These are phyloP conservation scores for Tenualosa thibaudeaui DNA, from an alignment of 2,797 vertebrate genomes.

Conservation along the genomic window DNA sequence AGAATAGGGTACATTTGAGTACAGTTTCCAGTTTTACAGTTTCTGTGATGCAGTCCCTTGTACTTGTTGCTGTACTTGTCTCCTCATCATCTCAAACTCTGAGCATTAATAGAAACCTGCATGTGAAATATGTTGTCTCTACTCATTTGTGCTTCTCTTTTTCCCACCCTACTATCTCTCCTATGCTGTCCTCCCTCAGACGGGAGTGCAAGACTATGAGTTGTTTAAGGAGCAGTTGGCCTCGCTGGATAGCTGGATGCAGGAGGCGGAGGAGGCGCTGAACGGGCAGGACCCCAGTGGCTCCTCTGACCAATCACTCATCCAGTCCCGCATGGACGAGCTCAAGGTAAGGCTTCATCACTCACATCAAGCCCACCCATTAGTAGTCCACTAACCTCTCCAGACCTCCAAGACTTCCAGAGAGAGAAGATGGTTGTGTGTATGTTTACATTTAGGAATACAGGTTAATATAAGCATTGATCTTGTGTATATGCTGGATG, in stretches of 20 bases:
- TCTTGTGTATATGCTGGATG: not conserved
- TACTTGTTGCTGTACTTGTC: too few species aligned
- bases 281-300: conserved; percentile 81
- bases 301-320: conserved; percentile 77
- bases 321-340: conserved; percentile 70
- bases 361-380: not conserved
- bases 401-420: not conserved
- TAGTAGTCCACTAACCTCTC: not conserved
- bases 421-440: too few species aligned
- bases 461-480: too few species aligned
- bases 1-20: not conserved
- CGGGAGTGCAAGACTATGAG: conserved; percentile 84
- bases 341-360: not conserved
- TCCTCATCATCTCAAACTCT: not conserved
- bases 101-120: not conserved
- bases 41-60: too few species aligned
- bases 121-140: too few species aligned
- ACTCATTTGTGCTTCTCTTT: not conserved
- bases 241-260: conserved; percentile 60
- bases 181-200: conserved; percentile 63
- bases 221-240: conserved; percentile 83
- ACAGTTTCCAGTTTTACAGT: not conserved
- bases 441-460: too few species aligned
- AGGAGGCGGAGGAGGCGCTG: conserved; percentile 82
- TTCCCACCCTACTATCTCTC: not conserved